Base-by-base conservation (phyloP, 1,140 invertebrate species). In the Saccostrea glomerata region DNA sequence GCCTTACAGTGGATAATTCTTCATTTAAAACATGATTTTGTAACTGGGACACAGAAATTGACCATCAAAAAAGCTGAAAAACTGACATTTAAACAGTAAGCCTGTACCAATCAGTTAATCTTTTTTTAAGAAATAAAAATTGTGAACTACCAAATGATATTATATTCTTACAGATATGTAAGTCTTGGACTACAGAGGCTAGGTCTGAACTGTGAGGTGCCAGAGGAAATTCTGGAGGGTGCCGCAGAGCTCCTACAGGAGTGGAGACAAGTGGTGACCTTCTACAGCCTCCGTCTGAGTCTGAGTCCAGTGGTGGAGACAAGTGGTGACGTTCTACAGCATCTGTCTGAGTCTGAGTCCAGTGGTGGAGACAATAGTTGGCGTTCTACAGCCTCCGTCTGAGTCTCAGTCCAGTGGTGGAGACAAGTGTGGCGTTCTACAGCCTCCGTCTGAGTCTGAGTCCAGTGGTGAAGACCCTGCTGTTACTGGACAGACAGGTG, bases 311-410 rank as follows among this genome's bases (percentile, higher is more conserved):
- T 94, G 96, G 11, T 98, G 97, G 97, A 96, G 96, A 89, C 95
- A 96, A 87, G 97, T 98, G 20, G 96, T 98, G 1, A 95, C 96
- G 5, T 97, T 98, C 92, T 98, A 97, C 94, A 97, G 97, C 0
- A 91, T 98, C 25, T 95, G 98, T 54, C 95, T 36, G 30, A 36
- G 30, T 36, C 30, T 36, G 1, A 36, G 30, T 36, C 30, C 73
- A 91, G 15, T 94, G 96, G 11, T 98, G 97, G 97, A 96, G 96
- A 89, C 95, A 96, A 87, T 97, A 98, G 20, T 96, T 98, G 1
- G 95, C 96, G 5, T 97, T 98, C 92, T 98, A 97, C 94, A 97
- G 97, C 0, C 92, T 98, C 25, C 95, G 98, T 54, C 95, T 36
- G 30, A 36, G 30, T 36, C 30, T 36, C 1, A 36, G 30, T 36